phyloP scores from a whole-genome alignment of 2,113 vertebrate genomes.

The Callipepla squamata region DNA sequence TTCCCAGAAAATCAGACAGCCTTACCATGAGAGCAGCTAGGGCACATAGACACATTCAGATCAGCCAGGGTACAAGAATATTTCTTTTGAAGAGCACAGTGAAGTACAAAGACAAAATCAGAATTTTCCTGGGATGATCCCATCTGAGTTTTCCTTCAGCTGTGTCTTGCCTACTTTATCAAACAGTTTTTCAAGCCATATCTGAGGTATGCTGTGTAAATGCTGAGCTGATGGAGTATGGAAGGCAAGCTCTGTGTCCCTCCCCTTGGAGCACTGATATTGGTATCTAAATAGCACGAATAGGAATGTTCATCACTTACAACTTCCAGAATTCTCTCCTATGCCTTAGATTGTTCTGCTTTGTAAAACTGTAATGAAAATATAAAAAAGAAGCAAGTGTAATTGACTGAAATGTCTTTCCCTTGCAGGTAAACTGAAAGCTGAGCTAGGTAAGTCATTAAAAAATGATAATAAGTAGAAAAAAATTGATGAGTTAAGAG shows the following conservation, averaged over 20 bases:
- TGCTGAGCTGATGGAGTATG: neutral
- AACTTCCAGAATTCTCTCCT: neutral
- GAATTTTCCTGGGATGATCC: neutral
- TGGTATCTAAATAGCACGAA: neutral
- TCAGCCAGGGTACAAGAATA: neutral
- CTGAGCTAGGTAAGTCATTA: neutral
- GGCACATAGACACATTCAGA: neutral
- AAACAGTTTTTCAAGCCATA: neutral
- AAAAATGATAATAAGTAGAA: neutral
- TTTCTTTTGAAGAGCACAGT: neutral
- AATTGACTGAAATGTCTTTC: neutral
- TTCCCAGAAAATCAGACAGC: neutral
- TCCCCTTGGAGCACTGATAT: neutral
- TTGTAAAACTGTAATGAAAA: neutral
- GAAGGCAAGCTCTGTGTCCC: neutral
- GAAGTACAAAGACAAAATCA: neutral
- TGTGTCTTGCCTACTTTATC: neutral
- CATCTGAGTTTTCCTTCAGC: neutral
- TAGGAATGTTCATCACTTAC: neutral
- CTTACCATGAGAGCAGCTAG: neutral
- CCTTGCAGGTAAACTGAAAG: neutral
- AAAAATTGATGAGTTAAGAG: neutral
- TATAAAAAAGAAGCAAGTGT: neutral
- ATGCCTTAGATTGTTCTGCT: neutral
- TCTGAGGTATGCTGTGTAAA: neutral